A percentile compares a stretch with the other conserved stretches of the same genome.
phyloP scores from a whole-genome alignment of 2,888 invertebrate species.

The Serrognathus titanus region DNA sequence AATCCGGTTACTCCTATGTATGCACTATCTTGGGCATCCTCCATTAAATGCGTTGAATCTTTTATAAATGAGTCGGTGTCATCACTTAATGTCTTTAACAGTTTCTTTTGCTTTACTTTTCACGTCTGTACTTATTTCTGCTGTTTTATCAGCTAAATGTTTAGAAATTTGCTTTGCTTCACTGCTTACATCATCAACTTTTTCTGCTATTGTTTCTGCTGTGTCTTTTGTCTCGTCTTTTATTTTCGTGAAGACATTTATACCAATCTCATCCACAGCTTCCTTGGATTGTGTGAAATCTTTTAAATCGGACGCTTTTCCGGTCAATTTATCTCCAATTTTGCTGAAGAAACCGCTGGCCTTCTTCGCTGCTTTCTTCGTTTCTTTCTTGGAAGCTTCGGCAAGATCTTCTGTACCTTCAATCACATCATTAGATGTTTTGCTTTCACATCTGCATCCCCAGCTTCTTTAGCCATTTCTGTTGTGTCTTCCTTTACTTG shows the following conservation, averaged over 20 bases:
- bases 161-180: no score
- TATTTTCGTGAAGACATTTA: background rate
- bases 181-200: background rate
- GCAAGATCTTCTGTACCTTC: conserved; percentile 33
- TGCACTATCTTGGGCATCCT: conserved; percentile 6
- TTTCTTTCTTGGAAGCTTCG: conserved; percentile 21
- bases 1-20: conserved; percentile 1
- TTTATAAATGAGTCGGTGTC: background rate
- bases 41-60: background rate
- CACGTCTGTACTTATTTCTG: no score
- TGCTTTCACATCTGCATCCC: conserved; percentile 6
- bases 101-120: conserved; percentile 9
- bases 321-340: conserved; percentile 19
- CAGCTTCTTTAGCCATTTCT: conserved; percentile 8
- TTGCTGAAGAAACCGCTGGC: background rate
- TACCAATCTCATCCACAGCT: background rate
- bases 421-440: conserved; percentile 18
- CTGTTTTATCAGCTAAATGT: no score
- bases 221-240: conserved; percentile 7
- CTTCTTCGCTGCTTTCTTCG: conserved; percentile 23
- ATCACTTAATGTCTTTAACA: background rate
- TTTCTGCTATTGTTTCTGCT: conserved; percentile 17
- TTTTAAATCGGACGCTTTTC: conserved; percentile 16
- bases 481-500: background rate
- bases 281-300: conserved; percentile 2